These are phyloP conservation scores for Lepeophtheirus salmonis DNA, from an alignment of 1,140 invertebrate species.

Conservation along the genomic window DNA sequence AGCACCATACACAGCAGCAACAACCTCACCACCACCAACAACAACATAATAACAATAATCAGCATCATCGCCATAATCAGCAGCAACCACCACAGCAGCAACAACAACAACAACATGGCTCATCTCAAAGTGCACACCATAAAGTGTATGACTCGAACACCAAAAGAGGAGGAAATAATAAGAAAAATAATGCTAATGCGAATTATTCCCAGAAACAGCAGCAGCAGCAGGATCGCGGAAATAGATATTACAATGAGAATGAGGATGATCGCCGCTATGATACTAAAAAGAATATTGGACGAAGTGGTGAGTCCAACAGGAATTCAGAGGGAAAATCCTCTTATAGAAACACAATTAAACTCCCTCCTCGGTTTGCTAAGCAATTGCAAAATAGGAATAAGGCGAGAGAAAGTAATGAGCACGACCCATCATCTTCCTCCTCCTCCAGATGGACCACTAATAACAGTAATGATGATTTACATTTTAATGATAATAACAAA, in stretches of 20 bases:
- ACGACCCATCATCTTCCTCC: neutral
- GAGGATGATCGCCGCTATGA: too few relatives aligned
- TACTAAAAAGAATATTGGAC: too few relatives aligned
- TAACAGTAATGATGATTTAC: neutral
- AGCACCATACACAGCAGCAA: too few relatives aligned
- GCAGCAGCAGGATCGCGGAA: neutral
- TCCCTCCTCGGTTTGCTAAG: slow-evolving; percentile 61
- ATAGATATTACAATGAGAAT: neutral
- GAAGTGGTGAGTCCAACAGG: too few relatives aligned
- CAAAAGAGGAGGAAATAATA: neutral
- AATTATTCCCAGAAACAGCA: neutral
- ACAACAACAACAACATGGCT: too few relatives aligned
- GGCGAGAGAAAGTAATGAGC: neutral
- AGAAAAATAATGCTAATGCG: neutral
- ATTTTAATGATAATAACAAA: neutral
- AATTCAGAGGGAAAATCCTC: neutral
- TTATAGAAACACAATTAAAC: slow-evolving; percentile 29
- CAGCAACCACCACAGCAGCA: too few relatives aligned
- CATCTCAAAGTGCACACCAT: too few relatives aligned
- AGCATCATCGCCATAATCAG: too few relatives aligned
- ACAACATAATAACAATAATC: too few relatives aligned
- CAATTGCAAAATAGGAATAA: slow-evolving; percentile 29
- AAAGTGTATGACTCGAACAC: too few relatives aligned
- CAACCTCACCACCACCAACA: too few relatives aligned
- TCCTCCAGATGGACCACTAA: neutral